A percentile compares a stretch with the other conserved stretches of the same genome.
Evolutionary conservation across 2,113 vertebrate genomes (phyloP).

Genomic region (Ictalurus furcatus): DNA sequence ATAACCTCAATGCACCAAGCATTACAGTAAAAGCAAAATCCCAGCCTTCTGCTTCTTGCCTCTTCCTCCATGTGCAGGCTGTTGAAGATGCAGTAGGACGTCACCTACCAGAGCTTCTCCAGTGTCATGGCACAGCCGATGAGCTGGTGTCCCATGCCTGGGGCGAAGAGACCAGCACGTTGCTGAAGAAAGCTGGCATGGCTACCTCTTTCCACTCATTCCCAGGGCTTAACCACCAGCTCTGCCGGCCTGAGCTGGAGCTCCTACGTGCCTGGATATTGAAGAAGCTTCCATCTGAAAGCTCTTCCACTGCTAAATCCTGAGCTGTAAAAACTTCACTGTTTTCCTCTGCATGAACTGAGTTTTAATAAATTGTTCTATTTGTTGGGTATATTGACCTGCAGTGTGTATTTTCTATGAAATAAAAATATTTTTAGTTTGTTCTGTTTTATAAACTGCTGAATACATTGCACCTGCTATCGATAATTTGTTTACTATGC

Average conservation of each 20-base stretch:
- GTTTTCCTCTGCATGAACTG: neutral
- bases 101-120: slow-evolving; percentile 80
- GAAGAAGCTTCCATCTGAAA: slow-evolving; percentile 71
- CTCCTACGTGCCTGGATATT: slow-evolving; percentile 81
- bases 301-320: neutral
- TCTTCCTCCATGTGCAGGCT: slow-evolving; percentile 61
- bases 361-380: slow-evolving; percentile 5
- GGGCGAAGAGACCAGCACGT: slow-evolving; percentile 80
- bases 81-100: slow-evolving; percentile 61
- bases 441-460: slow-evolving; percentile 6
- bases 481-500: slow-evolving; percentile 19
- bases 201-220: slow-evolving; percentile 74
- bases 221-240: slow-evolving; percentile 79
- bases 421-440: neutral
- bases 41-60: neutral
- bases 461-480: slow-evolving; percentile 22
- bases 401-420: neutral
- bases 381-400: neutral
- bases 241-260: slow-evolving; percentile 77
- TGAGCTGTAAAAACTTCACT: neutral
- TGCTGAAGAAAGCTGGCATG: slow-evolving; percentile 77
- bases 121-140: slow-evolving; percentile 83
- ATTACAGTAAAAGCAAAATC: neutral
- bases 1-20: neutral
- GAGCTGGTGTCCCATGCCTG: slow-evolving; percentile 81